Conservation (phyloP, 2,888 invertebrate species). For the Habrosyne pyritoides region DNA sequence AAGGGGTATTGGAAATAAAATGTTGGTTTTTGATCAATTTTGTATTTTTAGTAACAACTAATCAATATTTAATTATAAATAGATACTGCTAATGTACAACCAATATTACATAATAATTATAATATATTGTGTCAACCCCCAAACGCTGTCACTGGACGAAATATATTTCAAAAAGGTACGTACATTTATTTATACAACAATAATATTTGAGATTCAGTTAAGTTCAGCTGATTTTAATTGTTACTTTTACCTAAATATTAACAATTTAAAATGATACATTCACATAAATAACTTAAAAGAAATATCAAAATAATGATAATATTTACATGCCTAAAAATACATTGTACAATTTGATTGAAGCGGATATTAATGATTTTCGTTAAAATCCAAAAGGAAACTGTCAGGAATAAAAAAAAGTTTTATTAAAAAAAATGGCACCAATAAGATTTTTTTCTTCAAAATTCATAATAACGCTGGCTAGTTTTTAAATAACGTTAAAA, state of each 20-base stretch:
- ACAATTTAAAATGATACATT: constrained; percentile 72
- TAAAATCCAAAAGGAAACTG: constrained; percentile 53
- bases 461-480: constrained; percentile 48
- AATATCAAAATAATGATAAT: constrained; percentile 56
- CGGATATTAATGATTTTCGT: constrained; percentile 38
- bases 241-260: constrained; percentile 61
- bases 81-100: constrained; percentile 79
- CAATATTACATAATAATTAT: constrained; percentile 58
- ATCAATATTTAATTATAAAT: constrained; percentile 82
- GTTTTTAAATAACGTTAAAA: constrained; percentile 66
- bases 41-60: constrained; percentile 83
- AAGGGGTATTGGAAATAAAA: constrained; percentile 25
- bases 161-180: constrained; percentile 74
- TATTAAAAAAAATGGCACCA: constrained; percentile 66
- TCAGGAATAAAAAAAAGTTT: constrained; percentile 64
- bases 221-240: constrained; percentile 80
- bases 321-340: constrained; percentile 75
- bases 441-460: constrained; percentile 43
- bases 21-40: constrained; percentile 72
- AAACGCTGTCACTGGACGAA: constrained; percentile 74
- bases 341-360: constrained; percentile 20
- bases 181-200: constrained; percentile 64
- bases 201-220: constrained; percentile 77
- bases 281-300: constrained; percentile 80
- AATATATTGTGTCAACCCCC: constrained; percentile 68